A percentile compares a stretch with the other conserved stretches of the same genome.
Conservation (phyloP, 2,888 invertebrate species). For the Drosophila neonasuta region DNA sequence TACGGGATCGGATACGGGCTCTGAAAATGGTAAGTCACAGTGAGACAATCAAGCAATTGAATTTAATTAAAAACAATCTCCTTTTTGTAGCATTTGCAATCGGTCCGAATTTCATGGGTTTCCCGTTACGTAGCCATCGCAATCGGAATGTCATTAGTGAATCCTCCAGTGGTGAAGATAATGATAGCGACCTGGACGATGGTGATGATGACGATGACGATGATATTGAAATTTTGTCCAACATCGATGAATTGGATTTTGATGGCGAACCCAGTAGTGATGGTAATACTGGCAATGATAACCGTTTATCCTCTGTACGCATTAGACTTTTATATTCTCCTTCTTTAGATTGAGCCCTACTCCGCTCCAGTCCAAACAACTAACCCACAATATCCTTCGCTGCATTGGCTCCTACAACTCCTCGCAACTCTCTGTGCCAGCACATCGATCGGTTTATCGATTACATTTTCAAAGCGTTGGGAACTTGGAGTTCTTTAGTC, state of each 20-base stretch:
- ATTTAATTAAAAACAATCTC: not conserved
- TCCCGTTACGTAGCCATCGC: slow-evolving; percentile 71
- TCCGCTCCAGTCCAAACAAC: slow-evolving; percentile 10
- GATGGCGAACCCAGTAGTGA: slow-evolving; percentile 60
- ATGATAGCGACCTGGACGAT: slow-evolving; percentile 60
- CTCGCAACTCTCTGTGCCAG: not conserved
- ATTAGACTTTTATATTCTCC: slow-evolving; percentile 25
- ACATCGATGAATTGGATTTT: slow-evolving; percentile 44
- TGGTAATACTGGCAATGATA: slow-evolving; percentile 50
- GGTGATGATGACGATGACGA: slow-evolving; percentile 49
- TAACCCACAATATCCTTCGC: slow-evolving; percentile 7
- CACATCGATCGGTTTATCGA: not conserved
- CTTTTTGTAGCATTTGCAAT: slow-evolving; percentile 50
- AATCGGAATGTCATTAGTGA: slow-evolving; percentile 56
- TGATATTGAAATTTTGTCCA: slow-evolving; percentile 36
- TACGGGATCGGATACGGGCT: slow-evolving; percentile 80
- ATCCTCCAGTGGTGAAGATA: slow-evolving; percentile 57
- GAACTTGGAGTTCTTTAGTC: slow-evolving; percentile 6
- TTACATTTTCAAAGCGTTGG: slow-evolving; percentile 2
- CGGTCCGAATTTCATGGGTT: slow-evolving; percentile 64
- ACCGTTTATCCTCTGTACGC: slow-evolving; percentile 13
- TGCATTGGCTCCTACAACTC: not conserved
- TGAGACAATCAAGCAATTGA: not conserved
- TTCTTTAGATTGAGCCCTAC: slow-evolving; percentile 46
- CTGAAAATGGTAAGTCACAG: slow-evolving; percentile 72